A percentile compares a stretch with the other conserved stretches of the same genome.
Conservation (phyloP, 2,113 vertebrate species). For the Potamarius usumacintae region DNA sequence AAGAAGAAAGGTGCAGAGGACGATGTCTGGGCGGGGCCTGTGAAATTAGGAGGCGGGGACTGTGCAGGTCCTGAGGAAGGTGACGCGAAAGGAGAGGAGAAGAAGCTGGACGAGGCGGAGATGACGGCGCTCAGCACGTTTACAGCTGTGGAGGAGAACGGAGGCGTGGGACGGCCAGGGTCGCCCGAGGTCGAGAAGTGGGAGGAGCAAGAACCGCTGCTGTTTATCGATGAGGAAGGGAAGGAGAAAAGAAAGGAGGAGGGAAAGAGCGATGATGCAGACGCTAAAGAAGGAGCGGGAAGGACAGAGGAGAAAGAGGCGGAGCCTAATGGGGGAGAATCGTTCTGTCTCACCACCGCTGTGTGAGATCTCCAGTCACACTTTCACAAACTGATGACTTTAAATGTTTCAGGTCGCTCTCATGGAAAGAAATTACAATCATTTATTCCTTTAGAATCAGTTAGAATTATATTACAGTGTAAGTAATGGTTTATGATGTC, state of each 20-base stretch:
- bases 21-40: slow-evolving; percentile 55
- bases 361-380: slow-evolving; percentile 39
- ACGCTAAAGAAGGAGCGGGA: neutral
- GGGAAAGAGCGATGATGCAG: neutral
- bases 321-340: slow-evolving; percentile 26
- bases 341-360: slow-evolving; percentile 52
- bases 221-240: slow-evolving; percentile 57
- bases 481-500: neutral
- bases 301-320: neutral
- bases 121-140: slow-evolving; percentile 50
- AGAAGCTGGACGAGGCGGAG: slow-evolving; percentile 19
- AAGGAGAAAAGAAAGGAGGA: slow-evolving; percentile 15
- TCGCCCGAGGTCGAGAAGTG: slow-evolving; percentile 53
- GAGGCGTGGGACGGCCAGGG: slow-evolving; percentile 45
- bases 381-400: neutral
- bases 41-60: slow-evolving; percentile 24
- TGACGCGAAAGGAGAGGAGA: neutral
- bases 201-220: slow-evolving; percentile 53
- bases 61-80: slow-evolving; percentile 32
- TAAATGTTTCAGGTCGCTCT: neutral
- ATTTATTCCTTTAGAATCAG: neutral
- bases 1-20: slow-evolving; percentile 42
- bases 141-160: slow-evolving; percentile 4
- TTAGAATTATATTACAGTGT: neutral
- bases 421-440: neutral